phyloP scores from a whole-genome alignment of 1,140 invertebrate species.

The Bemisia tabaci region DNA sequence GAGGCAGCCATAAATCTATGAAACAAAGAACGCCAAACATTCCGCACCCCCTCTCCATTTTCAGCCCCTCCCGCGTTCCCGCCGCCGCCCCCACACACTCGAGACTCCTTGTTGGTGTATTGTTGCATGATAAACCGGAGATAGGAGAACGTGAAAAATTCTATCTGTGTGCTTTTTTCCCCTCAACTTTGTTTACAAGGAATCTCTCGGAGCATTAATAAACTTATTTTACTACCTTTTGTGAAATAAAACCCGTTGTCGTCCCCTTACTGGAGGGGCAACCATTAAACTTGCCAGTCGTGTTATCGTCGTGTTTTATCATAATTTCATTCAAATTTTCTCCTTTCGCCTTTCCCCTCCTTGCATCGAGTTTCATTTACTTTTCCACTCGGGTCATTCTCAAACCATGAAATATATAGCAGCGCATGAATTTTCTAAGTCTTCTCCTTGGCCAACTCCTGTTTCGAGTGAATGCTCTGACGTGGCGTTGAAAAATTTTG shows the following conservation, averaged over 20 bases:
- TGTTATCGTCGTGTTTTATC: neutral
- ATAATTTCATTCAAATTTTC: neutral
- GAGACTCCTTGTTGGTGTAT: neutral
- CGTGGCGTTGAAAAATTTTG: constrained; percentile 8
- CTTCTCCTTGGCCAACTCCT: too few species aligned
- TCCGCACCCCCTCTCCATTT: neutral
- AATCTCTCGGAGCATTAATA: neutral
- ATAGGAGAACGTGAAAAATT: neutral
- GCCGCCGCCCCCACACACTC: neutral
- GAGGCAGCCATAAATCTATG: neutral
- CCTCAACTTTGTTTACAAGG: neutral
- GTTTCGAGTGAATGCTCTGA: too few species aligned
- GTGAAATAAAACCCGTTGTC: neutral
- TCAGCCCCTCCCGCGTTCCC: neutral
- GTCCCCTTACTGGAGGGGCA: neutral
- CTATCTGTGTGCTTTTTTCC: neutral
- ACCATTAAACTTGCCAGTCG: neutral
- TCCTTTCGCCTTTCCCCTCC: neutral
- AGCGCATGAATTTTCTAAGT: too few species aligned
- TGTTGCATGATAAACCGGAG: neutral
- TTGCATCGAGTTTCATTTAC: neutral
- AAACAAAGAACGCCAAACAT: neutral
- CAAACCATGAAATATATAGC: neutral
- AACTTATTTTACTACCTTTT: neutral
- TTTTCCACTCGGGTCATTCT: neutral